Base-by-base conservation (phyloP, 2,113 vertebrate species). In the Neomonachus schauinslandi region DNA sequence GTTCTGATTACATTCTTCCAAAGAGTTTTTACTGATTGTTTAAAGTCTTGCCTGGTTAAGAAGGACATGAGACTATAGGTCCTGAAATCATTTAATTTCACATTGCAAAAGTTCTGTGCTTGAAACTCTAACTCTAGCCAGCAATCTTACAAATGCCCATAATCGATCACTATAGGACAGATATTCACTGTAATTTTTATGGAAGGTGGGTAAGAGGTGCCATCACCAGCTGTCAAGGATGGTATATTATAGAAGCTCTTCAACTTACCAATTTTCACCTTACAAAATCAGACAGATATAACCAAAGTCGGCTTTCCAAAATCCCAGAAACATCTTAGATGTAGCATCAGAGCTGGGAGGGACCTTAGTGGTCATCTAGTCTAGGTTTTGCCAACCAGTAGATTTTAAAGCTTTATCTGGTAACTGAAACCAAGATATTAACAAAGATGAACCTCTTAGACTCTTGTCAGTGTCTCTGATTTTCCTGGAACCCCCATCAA, bases 31-130 rank as follows among this genome's bases (percentile, higher is more conserved):
- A 89, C 36, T 91, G 49, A 87, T 39, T 79, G 19, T 63, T 90
- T 71, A 57, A 93, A 76, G 72, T 86, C 79, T 84, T 89, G 59
- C 93, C 69, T 96, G 51, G 15, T 72, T 96, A 94, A 80, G 61
- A 91, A 89, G 42, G 21, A 57, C 19, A 0, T 77, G 42, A 89
- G 39, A 86, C 16, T 22, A 36, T 33, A 76, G 26, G 51, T 85
- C 59, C 42, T 51, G 13, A 83, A 28, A 80, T 82, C 18, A 95
- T 53, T 90, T 90, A 63, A 69, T 59, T 94, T 80, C 39, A 96
- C 28, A 15, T 1, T 79, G n/a, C 86, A 89, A 26, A 77, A 90
- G 10, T 67, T 71, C 53, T 83, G 24, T 63, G 13, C 36, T 71
- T 42, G 11, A 33, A 80, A 57, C 4, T 22, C 26, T 61, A 61